These are phyloP conservation scores for Mythimna pallens DNA, from an alignment of 2,888 invertebrate genomes.

Conservation along the genomic window DNA sequence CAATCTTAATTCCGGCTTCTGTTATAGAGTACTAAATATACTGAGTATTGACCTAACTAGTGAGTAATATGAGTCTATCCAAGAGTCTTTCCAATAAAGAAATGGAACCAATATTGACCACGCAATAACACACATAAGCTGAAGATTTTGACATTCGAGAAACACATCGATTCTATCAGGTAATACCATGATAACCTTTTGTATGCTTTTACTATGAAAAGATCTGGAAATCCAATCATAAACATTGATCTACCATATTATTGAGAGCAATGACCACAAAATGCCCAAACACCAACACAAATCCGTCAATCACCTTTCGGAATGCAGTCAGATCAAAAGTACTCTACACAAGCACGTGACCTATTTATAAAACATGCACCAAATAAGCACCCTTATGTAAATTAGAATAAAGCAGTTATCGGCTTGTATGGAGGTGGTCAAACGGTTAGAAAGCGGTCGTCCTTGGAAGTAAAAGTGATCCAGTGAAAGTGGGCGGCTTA, in stretches of 20 bases:
- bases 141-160: not conserved
- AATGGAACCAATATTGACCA: not conserved
- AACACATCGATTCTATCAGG: not conserved
- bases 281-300: constrained; percentile 35
- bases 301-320: constrained; percentile 47
- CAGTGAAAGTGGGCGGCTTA: constrained; percentile 78
- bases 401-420: constrained; percentile 45
- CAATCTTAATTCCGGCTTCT: constrained; percentile 14
- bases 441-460: constrained; percentile 81
- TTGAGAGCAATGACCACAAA: constrained; percentile 38
- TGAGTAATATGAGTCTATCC: not conserved
- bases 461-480: constrained; percentile 82
- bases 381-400: constrained; percentile 36
- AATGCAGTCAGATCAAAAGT: constrained; percentile 52
- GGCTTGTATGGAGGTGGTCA: constrained; percentile 34
- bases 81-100: not conserved
- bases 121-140: not conserved
- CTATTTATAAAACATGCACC: constrained; percentile 44
- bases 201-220: not conserved
- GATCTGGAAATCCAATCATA: not conserved
- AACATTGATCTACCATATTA: not conserved
- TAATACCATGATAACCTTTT: not conserved
- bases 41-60: not conserved
- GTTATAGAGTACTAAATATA: not conserved
- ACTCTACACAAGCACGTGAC: constrained; percentile 43